Evolutionary conservation across 2,797 vertebrate genomes (phyloP).

Genomic region (Schizothorax lantsangensis): DNA sequence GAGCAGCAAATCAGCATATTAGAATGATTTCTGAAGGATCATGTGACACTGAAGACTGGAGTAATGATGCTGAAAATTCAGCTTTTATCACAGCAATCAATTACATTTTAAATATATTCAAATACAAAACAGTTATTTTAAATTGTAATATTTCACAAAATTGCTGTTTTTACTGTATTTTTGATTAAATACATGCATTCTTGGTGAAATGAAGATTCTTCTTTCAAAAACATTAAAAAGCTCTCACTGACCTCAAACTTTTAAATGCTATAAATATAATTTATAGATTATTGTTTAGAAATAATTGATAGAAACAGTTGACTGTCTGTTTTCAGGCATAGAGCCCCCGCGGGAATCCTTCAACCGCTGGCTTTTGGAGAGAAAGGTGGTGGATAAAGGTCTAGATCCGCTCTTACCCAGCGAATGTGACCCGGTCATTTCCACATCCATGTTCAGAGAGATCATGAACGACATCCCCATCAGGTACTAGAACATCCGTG

Average conservation of each 20-base stretch:
- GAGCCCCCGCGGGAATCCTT: conserved; percentile 96
- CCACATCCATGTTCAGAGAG: conserved; percentile 97
- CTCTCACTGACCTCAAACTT: background rate
- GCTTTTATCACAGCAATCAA: too few species aligned
- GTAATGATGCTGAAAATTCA: background rate
- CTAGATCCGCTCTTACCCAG: conserved; percentile 92
- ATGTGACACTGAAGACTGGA: background rate
- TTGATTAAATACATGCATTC: background rate
- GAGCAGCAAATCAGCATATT: background rate
- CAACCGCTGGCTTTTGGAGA: conserved; percentile 96
- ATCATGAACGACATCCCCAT: conserved; percentile 99
- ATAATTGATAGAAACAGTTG: conserved; percentile 12
- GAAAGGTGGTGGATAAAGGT: conserved; percentile 95
- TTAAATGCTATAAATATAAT: background rate
- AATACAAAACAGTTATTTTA: background rate
- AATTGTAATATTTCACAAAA: background rate
- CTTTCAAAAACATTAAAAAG: background rate
- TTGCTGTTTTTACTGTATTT: background rate
- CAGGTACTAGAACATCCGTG: conserved; percentile 77
- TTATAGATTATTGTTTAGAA: background rate
- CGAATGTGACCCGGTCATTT: conserved; percentile 92
- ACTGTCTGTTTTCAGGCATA: conserved; percentile 82
- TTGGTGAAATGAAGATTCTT: background rate
- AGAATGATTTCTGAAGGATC: background rate
- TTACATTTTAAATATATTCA: background rate